Percentiles rank a stretch among this genome's conserved stretches.
These are phyloP conservation scores for Apaloderma vittatum DNA, from an alignment of 2,113 vertebrate genomes.

Conservation along the genomic window DNA sequence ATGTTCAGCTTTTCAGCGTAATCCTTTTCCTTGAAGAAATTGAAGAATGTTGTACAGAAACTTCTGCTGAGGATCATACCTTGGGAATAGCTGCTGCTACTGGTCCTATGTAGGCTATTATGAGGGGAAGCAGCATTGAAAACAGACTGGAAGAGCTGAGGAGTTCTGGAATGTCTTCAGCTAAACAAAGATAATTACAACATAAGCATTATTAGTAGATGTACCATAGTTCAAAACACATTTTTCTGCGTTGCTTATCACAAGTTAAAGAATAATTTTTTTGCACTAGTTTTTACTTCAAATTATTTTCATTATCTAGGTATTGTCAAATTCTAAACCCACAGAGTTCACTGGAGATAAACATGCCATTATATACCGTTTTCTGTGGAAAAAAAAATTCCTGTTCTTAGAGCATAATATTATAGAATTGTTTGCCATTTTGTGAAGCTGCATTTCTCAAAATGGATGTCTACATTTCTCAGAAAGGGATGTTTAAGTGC, in stretches of 20 bases:
- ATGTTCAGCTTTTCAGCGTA: neutral
- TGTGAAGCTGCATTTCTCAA: neutral
- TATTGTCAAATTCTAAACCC: neutral
- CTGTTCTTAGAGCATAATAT: neutral
- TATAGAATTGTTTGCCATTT: neutral
- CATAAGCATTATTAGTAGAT: neutral
- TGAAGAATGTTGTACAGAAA: neutral
- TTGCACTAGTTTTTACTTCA: neutral
- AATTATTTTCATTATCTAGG: neutral
- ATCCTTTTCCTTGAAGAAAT: neutral
- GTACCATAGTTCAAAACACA: neutral
- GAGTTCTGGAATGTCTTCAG: slow-evolving; percentile 97
- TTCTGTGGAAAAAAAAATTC: neutral
- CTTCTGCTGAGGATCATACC: slow-evolving; percentile 74
- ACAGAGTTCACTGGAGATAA: neutral
- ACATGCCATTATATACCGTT: neutral
- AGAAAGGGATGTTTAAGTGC: neutral
- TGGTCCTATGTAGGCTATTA: slow-evolving; percentile 97
- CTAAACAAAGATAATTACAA: slow-evolving; percentile 77
- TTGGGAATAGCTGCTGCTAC: slow-evolving; percentile 98
- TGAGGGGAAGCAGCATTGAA: slow-evolving; percentile 97
- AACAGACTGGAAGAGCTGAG: slow-evolving; percentile 98
- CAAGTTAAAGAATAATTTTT: neutral
- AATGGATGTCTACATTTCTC: neutral
- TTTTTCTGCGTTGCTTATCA: neutral